Evolutionary conservation across 2,113 vertebrate species (phyloP).

Genomic region (Syngnathus floridae): DNA sequence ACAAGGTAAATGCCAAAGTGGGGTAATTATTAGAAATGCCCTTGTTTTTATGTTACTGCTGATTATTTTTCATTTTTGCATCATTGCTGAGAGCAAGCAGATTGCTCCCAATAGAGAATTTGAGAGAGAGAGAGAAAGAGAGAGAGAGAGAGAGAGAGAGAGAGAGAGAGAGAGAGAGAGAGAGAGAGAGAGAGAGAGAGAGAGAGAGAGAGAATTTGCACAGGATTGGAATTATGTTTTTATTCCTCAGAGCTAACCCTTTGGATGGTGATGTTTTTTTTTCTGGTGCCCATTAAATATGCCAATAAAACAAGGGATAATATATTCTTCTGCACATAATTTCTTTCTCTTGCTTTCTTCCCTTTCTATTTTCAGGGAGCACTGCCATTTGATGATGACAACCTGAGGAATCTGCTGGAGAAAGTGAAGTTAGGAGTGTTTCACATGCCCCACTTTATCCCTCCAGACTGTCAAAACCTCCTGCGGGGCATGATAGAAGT

Average conservation of each 20-base stretch:
- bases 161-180: background rate
- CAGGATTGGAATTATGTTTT: constrained; percentile 24
- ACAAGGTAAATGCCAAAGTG: constrained; percentile 49
- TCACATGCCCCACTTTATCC: constrained; percentile 98
- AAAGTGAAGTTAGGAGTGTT: constrained; percentile 89
- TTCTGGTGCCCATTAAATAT: constrained; percentile 7
- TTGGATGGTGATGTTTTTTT: constrained; percentile 9
- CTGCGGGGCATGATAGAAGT: constrained; percentile 97
- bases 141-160: constrained; percentile 8
- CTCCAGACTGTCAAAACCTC: constrained; percentile 95
- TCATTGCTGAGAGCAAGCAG: constrained; percentile 26
- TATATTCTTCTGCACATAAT: background rate
- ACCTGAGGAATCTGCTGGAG: constrained; percentile 84
- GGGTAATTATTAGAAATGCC: constrained; percentile 59
- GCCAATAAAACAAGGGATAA: background rate
- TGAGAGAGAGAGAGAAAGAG: constrained; percentile 31
- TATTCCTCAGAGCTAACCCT: constrained; percentile 14
- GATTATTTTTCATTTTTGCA: constrained; percentile 56
- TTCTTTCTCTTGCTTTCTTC: background rate
- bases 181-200: constrained; percentile 34
- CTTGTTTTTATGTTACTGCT: constrained; percentile 28
- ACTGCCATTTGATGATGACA: constrained; percentile 88
- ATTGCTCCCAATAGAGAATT: constrained; percentile 38
- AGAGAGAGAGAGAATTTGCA: constrained; percentile 19
- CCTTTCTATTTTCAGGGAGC: constrained; percentile 64